Conservation (phyloP, 2,113 vertebrate genomes). For the Ascaphus truei region DNA sequence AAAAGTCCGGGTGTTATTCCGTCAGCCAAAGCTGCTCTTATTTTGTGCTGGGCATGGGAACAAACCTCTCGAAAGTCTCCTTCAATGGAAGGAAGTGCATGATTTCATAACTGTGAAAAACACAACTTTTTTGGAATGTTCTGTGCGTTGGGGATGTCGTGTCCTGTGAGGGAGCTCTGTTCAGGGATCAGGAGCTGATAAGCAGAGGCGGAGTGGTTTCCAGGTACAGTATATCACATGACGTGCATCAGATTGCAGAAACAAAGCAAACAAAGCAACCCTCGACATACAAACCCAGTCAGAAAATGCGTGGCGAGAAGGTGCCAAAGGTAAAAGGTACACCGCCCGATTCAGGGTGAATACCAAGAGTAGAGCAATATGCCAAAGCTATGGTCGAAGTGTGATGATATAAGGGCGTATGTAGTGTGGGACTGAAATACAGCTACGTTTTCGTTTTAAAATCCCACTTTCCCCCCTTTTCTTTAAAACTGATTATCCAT, state of each 20-base stretch:
- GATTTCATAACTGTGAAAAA: conserved; percentile 16
- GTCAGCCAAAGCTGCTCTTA: neutral
- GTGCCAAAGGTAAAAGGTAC: too few relatives aligned
- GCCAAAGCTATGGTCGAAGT: too few relatives aligned
- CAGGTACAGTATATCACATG: neutral
- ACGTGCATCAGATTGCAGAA: neutral
- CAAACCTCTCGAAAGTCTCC: conserved; percentile 31
- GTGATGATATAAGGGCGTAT: too few relatives aligned
- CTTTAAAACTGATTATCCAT: too few relatives aligned
- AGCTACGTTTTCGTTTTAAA: too few relatives aligned
- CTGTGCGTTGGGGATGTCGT: neutral
- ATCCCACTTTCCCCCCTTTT: too few relatives aligned
- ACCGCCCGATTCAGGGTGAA: too few relatives aligned
- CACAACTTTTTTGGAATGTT: conserved; percentile 37
- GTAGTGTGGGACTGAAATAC: too few relatives aligned
- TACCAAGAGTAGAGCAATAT: too few relatives aligned
- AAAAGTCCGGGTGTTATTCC: neutral
- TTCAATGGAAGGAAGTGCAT: conserved; percentile 58
- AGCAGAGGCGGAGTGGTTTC: neutral
- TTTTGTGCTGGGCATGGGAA: conserved; percentile 28
- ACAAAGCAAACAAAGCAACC: neutral
- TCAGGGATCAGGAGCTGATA: neutral
- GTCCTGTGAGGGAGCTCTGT: neutral
- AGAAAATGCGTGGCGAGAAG: neutral
- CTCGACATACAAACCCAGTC: neutral